Conservation (phyloP, 2,888 invertebrate genomes). For the Gymnocheta viridis region DNA sequence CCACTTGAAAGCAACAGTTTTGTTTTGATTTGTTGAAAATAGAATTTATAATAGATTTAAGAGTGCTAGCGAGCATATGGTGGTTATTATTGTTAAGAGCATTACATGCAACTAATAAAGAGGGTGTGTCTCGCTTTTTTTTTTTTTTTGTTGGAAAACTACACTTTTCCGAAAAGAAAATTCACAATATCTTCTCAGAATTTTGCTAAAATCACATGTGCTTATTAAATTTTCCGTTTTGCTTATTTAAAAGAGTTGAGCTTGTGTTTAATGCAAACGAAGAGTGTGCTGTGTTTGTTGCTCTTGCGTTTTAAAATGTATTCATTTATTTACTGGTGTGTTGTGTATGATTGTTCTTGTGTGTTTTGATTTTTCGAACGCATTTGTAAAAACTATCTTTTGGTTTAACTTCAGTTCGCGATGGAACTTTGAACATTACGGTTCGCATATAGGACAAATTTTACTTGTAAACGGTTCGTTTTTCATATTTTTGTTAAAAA, state of each 20-base stretch:
- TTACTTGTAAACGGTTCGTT: conserved; percentile 55
- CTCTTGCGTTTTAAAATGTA: conserved; percentile 19
- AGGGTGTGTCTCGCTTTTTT: conserved; percentile 60
- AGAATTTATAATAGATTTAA: not conserved
- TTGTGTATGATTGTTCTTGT: conserved; percentile 38
- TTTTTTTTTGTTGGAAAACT: conserved; percentile 43
- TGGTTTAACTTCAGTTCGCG: conserved; percentile 77
- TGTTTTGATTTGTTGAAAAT: conserved; percentile 52
- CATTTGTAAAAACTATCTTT: conserved; percentile 56
- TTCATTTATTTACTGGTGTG: not conserved
- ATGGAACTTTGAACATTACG: conserved; percentile 81
- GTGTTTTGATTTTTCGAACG: conserved; percentile 58
- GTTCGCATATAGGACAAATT: conserved; percentile 74
- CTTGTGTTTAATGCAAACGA: not conserved
- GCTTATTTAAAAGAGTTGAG: conserved; percentile 23
- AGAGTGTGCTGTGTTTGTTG: not conserved
- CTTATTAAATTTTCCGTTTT: conserved; percentile 17
- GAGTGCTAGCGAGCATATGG: not conserved
- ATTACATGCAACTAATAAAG: not conserved
- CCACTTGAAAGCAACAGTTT: conserved; percentile 67
- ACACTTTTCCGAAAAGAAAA: conserved; percentile 25
- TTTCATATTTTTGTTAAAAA: conserved; percentile 43
- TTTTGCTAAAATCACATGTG: conserved; percentile 52
- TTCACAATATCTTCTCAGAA: conserved; percentile 26
- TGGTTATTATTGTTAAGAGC: conserved; percentile 1